Evolutionary conservation across 2,888 invertebrate species (phyloP), one percentile per base, ranked within the genome.

Genomic region (Colletes collaris): DNA sequence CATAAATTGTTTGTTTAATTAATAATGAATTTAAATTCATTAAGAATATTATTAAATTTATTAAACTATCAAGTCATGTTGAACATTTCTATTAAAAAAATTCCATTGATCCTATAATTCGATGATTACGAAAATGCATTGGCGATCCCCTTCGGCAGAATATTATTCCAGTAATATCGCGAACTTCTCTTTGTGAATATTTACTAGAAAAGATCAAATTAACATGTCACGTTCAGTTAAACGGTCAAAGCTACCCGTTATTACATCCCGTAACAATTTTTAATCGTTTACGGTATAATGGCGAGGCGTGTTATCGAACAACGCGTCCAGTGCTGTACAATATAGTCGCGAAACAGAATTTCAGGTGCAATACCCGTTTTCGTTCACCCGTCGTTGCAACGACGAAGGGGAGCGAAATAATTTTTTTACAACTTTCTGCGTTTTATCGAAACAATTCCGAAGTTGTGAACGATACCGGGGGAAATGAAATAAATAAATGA

Each of bases 291-390:
- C 67, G 44, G 27, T 44, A 11, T 11, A 58, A 44, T 27, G 40
- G 16, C 1, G 0, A 6, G 2, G 8, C n/a, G 44, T 4, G 16
- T 62, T 56, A 49, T 37, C 52, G 67, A 16, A 27, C 62, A 27
- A 58, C 58, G 37, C 44, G 6, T 35, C 2, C 63, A 37, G 58
- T 63, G 63, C 44, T 44, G 74, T 63, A 49, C 73, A 40, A 75
- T 63, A 73, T 63, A 73, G 63, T 40, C 37, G 27, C 19, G 44
- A 73, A 62, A 60, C 52, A 40, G 53, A 71, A 74, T 62, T 52
- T 52, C 53, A 10, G 64, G 60, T 49, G 46, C 52, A 8, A 66
- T 76, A 4, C 13, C 11, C 77, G 27, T 63, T 67, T 37, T 74
- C 40, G 64, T 49, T 63, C 63, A 63, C 63, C 46, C 13, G 6